Percentiles rank a stretch among this genome's conserved stretches.
Evolutionary conservation across 2,113 vertebrate genomes (phyloP).

Genomic region (Indicator indicator): DNA sequence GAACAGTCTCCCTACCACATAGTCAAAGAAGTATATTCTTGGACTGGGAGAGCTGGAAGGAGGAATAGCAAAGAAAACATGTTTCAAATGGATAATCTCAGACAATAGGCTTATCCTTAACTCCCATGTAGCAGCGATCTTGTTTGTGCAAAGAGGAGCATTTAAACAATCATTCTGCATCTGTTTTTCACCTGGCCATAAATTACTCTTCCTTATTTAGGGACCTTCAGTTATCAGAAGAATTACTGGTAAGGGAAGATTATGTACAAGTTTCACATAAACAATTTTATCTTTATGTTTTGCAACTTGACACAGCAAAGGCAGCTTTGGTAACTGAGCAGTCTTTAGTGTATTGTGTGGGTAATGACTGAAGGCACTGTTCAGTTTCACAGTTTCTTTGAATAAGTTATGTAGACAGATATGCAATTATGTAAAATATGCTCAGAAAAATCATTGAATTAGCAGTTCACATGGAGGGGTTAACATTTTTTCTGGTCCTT

Average conservation of each 20-base stretch:
- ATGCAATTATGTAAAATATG: neutral
- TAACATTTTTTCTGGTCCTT: neutral
- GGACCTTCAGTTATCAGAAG: neutral
- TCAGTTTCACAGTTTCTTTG: neutral
- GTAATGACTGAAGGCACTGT: neutral
- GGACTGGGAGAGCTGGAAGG: neutral
- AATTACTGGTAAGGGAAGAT: neutral
- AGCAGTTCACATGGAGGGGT: neutral
- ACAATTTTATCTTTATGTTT: neutral
- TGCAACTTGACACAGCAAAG: neutral
- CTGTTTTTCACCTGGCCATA: neutral
- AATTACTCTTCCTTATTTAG: neutral
- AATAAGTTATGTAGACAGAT: neutral
- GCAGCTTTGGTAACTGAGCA: neutral
- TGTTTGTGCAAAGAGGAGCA: neutral
- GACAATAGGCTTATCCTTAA: neutral
- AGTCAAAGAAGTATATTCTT: neutral
- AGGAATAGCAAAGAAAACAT: neutral
- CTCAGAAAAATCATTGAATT: neutral
- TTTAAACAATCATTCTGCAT: neutral
- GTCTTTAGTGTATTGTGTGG: neutral
- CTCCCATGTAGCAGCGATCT: neutral
- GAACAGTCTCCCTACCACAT: neutral
- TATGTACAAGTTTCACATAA: neutral
- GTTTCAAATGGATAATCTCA: neutral